phyloP scores from a whole-genome alignment of 2,797 vertebrate species.

The Alca torda region DNA sequence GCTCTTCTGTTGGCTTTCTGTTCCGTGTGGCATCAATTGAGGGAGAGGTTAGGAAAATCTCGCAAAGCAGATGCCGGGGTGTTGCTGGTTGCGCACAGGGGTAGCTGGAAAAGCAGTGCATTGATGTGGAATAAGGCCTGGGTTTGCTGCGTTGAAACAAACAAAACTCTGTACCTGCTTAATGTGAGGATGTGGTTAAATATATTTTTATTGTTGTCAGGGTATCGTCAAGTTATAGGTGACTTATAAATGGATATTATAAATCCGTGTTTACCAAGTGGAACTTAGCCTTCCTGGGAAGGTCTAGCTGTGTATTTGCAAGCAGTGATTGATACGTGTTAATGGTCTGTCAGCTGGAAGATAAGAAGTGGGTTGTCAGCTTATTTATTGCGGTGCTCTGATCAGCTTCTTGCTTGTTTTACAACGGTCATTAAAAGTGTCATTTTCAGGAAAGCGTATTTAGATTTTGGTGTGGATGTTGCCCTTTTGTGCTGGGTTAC shows the following conservation, averaged over 20 bases:
- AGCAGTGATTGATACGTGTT: rapidly evolving
- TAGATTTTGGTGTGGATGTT: neutral
- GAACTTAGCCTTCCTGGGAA: neutral
- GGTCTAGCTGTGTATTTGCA: too few species aligned
- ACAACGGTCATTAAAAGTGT: rapidly evolving
- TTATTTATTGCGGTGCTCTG: rapidly evolving
- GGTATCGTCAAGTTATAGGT: neutral
- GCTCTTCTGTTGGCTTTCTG: neutral
- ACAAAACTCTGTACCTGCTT: neutral
- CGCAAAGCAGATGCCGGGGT: rapidly evolving
- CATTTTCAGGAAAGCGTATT: rapidly evolving
- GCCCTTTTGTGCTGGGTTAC: neutral
- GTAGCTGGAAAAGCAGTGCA: rapidly evolving
- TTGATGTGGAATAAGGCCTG: rapidly evolving
- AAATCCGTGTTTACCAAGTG: neutral
- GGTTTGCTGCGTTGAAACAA: rapidly evolving
- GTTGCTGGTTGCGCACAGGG: rapidly evolving
- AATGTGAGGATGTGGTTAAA: neutral
- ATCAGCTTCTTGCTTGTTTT: neutral
- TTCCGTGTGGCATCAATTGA: rapidly evolving
- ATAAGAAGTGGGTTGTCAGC: neutral
- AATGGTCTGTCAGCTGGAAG: neutral
- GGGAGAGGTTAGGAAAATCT: rapidly evolving
- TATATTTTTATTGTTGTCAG: rapidly evolving
- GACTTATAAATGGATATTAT: neutral